Evolutionary conservation across 2,888 invertebrate species (phyloP), one percentile per base, ranked within the genome.

Genomic region (Aphidoletes aphidimyza): DNA sequence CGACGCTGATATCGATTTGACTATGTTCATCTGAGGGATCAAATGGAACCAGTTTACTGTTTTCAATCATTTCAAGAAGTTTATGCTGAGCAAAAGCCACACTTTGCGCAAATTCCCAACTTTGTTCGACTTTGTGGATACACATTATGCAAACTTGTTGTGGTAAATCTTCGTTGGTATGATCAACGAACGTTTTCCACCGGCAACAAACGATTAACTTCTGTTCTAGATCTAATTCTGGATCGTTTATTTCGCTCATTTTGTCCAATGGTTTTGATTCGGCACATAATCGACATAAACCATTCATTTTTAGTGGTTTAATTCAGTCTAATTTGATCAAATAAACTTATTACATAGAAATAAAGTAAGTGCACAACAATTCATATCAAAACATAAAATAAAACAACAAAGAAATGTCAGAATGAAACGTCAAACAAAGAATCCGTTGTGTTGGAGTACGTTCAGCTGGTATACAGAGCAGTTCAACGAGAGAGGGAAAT

Each of bases 121-220:
- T 19, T 34, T 36, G 1, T 78, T 78, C 78, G 14, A 78, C 19
- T 5, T 36, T 36, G 34, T 36, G 34, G 36, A 36, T 5, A 78
- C 78, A 78, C 5, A 36, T 9, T 9, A 78, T 36, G 78, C 78
- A 78, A 26, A 78, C 36, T 3, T 78, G 34, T 26, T 36, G 1
- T 17, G 78, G 36, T 2, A 36, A 36, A 17, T 78, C 1, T 78
- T 78, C 78, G 19, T 78, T 26, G 17, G 2, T 47, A 19, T 19
- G 19, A 42, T 42, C 11, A 5, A 11, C 59, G 6, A 59, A 26
- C 3, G 6, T 6, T 22, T 6, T 5, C 59, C 59, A 59, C 1
- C 26, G 78, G n/a, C 81, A 81, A 22, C 81, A 81, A 5, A n/a
- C 81, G 11, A 81, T 81, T 37, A 81, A 30, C 26, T 81, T 81